Conservation (phyloP, 2,797 vertebrate genomes). For the Kryptolebias ocellatus region DNA sequence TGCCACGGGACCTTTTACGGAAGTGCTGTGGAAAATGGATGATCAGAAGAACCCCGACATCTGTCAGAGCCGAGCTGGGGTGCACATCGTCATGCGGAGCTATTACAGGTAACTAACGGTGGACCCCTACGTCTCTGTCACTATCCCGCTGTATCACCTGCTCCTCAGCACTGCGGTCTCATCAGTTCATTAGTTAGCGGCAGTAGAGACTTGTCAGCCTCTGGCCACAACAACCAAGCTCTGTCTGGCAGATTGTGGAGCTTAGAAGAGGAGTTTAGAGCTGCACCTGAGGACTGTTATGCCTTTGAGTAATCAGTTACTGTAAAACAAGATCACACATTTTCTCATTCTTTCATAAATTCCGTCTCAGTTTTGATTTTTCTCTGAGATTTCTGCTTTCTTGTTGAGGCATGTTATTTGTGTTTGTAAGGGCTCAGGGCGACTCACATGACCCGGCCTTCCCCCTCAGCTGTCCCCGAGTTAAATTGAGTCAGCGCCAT, state of each 20-base stretch:
- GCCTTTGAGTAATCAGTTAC: slow-evolving; percentile 21
- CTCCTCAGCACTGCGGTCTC: slow-evolving; percentile 68
- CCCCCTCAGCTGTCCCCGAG: slow-evolving; percentile 65
- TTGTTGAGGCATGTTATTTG: slow-evolving; percentile 89
- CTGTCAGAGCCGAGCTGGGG: slow-evolving; percentile 93
- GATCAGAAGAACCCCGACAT: slow-evolving; percentile 87
- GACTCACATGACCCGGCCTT: slow-evolving; percentile 59
- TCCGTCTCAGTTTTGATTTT: slow-evolving; percentile 53
- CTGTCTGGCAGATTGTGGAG: slow-evolving; percentile 77
- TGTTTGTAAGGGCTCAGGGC: slow-evolving; percentile 57
- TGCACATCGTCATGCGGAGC: slow-evolving; percentile 93
- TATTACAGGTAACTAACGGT: slow-evolving; percentile 94
- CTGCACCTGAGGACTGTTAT: slow-evolving; percentile 24
- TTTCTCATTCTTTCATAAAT: slow-evolving; percentile 38
- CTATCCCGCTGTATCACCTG: slow-evolving; percentile 70
- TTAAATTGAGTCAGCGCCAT: slow-evolving; percentile 78
- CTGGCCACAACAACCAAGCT: slow-evolving; percentile 68
- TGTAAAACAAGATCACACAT: slow-evolving; percentile 31
- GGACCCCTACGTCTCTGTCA: slow-evolving; percentile 89
- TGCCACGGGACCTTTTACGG: slow-evolving; percentile 97
- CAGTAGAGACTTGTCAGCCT: slow-evolving; percentile 52
- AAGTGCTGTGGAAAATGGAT: slow-evolving; percentile 94
- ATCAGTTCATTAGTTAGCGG: slow-evolving; percentile 75
- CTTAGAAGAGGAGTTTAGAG: slow-evolving; percentile 40
- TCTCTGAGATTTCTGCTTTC: slow-evolving; percentile 84